Conservation (phyloP, 2,113 vertebrate genomes). For the Cebus imitator region DNA sequence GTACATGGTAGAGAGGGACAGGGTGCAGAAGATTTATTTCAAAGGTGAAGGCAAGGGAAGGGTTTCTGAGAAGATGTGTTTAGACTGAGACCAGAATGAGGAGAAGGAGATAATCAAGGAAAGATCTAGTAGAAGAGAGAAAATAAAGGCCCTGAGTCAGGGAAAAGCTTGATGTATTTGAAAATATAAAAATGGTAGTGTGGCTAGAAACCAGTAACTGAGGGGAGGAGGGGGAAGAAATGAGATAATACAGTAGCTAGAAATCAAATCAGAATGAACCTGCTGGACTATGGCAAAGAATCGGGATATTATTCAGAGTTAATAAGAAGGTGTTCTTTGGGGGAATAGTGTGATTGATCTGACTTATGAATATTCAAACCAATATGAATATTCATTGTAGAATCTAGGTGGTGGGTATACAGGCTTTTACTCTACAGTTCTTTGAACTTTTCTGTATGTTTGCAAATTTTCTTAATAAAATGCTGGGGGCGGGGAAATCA, state of each 20-base stretch:
- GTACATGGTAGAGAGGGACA: background rate
- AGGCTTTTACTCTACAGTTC: background rate
- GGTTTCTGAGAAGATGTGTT: background rate
- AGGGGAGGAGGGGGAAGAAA: background rate
- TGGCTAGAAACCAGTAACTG: background rate
- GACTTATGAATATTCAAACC: background rate
- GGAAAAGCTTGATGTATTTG: background rate
- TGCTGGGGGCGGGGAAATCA: background rate
- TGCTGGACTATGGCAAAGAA: background rate
- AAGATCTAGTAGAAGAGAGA: background rate
- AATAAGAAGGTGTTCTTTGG: background rate
- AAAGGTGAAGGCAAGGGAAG: background rate
- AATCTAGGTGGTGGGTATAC: background rate
- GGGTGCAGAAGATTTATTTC: background rate
- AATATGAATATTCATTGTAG: conserved; percentile 4
- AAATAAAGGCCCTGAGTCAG: background rate
- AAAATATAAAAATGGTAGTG: background rate
- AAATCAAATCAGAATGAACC: background rate
- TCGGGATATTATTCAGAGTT: background rate
- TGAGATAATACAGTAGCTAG: background rate
- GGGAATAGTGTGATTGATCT: background rate
- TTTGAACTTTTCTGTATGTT: background rate
- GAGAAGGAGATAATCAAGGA: background rate
- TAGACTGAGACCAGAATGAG: background rate
- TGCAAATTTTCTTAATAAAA: background rate